A percentile compares a stretch with the other conserved stretches of the same genome.
phyloP scores from a whole-genome alignment of 2,113 vertebrate genomes.

The Chelonoidis abingdonii region DNA sequence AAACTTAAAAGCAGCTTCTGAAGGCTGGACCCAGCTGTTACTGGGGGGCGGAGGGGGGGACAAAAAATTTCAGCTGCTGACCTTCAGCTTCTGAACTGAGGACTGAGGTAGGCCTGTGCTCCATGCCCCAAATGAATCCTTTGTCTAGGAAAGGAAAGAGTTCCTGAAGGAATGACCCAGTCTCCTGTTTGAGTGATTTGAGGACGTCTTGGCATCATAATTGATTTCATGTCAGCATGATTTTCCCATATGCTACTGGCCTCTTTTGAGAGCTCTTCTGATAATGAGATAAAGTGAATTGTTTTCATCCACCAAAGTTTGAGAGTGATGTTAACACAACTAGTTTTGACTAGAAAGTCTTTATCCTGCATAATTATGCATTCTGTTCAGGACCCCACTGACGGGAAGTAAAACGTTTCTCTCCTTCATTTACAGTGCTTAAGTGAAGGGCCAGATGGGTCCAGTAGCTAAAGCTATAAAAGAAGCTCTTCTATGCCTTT shows the following conservation, averaged over 20 bases:
- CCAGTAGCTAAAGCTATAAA: slow-evolving; percentile 58
- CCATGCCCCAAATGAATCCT: neutral
- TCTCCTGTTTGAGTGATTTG: neutral
- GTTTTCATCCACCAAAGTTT: slow-evolving; percentile 50
- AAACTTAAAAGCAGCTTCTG: slow-evolving; percentile 2
- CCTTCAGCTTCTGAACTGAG: neutral
- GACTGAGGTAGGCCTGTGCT: neutral
- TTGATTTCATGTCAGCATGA: slow-evolving; percentile 29
- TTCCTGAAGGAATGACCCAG: neutral
- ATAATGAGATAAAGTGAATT: slow-evolving; percentile 36
- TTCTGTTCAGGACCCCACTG: slow-evolving; percentile 59
- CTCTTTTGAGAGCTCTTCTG: slow-evolving; percentile 32
- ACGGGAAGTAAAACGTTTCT: slow-evolving; percentile 68
- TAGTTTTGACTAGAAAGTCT: slow-evolving; percentile 65
- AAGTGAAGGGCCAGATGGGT: slow-evolving; percentile 68
- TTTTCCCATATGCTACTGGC: slow-evolving; percentile 22
- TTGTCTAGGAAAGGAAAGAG: neutral
- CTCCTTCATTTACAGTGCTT: slow-evolving; percentile 50
- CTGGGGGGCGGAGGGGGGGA: neutral
- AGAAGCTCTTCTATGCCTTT: slow-evolving; percentile 56
- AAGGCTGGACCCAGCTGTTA: neutral
- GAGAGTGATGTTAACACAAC: slow-evolving; percentile 16
- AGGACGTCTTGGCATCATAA: slow-evolving; percentile 1
- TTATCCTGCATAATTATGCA: slow-evolving; percentile 66
- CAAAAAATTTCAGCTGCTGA: neutral